Evolutionary conservation across 2,113 vertebrate genomes (phyloP), one percentile per base, ranked within the genome.

Genomic region (Esox niger): DNA sequence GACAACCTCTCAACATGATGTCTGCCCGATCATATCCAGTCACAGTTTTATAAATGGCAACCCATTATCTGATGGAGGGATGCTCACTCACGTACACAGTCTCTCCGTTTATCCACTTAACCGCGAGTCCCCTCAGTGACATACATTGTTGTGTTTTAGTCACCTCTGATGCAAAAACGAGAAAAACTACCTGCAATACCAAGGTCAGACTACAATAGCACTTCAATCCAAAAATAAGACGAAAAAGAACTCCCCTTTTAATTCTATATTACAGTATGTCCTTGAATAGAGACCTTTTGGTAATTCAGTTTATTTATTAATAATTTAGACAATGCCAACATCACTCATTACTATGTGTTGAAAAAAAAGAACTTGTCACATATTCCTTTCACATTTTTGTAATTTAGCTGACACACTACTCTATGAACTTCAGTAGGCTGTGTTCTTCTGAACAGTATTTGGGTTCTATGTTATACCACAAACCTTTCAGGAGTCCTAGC

Each of bases 401-500:
- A 47, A 15, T n/a, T 7, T 21, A 55, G 17, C n/a, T n/a, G n/a
- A n/a, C n/a, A n/a, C n/a, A n/a, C n/a, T n/a, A n/a, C n/a, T 70
- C 6, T 27, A 7, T n/a, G 66, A 13, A 31, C 30, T 33, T 15
- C 15, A 4, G n/a, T 21, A 52, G 7, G 11, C 21, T n/a, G 47
- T 52, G n/a, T 52, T 52, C 8, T 52, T n/a, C 47, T 21, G 47
- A 21, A 21, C 21, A n/a, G 47, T 52, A 6, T 17, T 15, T 23
- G 47, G 47, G n/a, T 15, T 52, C 47, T 52, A 9, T 52, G n/a
- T 52, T 52, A 6, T 52, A 52, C 13, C 13, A 43, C 38, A 10
- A 43, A 88, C 88, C 89, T 90, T 91, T 91, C 49, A 91, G 88
- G 32, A 92, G 87, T 1, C 90, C 89, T 1, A 91, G 91, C 72